Percentiles rank a stretch among this genome's conserved stretches.
These are phyloP conservation scores for Dermatophagoides farinae DNA, from an alignment of 1,140 invertebrate species.

Conservation along the genomic window DNA sequence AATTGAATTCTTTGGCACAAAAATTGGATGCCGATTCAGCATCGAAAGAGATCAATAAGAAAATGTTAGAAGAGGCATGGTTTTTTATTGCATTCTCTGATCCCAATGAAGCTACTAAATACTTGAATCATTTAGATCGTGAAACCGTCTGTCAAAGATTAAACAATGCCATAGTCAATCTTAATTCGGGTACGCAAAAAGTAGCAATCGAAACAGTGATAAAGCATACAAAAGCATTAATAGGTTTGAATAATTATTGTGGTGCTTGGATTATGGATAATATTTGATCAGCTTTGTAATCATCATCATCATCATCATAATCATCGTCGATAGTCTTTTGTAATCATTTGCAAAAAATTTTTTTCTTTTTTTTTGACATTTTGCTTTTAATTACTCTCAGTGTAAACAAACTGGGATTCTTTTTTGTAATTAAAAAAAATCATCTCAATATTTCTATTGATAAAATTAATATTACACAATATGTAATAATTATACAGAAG, in stretches of 20 bases:
- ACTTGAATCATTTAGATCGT: slow-evolving; percentile 68
- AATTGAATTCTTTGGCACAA: slow-evolving; percentile 73
- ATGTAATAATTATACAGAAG: too few species aligned
- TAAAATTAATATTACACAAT: not conserved
- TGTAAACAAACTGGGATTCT: not conserved
- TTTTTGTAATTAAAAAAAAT: not conserved
- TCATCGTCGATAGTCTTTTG: not conserved
- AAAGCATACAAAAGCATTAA: slow-evolving; percentile 16
- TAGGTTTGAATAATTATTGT: slow-evolving; percentile 12
- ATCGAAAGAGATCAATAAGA: slow-evolving; percentile 64
- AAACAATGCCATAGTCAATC: slow-evolving; percentile 72
- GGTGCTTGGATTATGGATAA: slow-evolving; percentile 17
- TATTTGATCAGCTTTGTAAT: not conserved
- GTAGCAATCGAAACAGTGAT: slow-evolving; percentile 16
- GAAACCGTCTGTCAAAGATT: slow-evolving; percentile 82
- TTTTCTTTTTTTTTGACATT: not conserved
- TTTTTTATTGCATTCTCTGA: slow-evolving; percentile 92
- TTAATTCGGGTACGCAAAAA: not conserved
- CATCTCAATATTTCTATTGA: not conserved
- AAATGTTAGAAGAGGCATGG: slow-evolving; percentile 90
- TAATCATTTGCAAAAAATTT: not conserved
- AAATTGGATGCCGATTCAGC: slow-evolving; percentile 57
- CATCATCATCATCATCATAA: not conserved
- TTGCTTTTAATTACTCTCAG: not conserved
- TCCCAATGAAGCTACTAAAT: slow-evolving; percentile 86